These are phyloP conservation scores for Apocrypta bakeri DNA, from an alignment of 1,140 invertebrate species.

Conservation along the genomic window DNA sequence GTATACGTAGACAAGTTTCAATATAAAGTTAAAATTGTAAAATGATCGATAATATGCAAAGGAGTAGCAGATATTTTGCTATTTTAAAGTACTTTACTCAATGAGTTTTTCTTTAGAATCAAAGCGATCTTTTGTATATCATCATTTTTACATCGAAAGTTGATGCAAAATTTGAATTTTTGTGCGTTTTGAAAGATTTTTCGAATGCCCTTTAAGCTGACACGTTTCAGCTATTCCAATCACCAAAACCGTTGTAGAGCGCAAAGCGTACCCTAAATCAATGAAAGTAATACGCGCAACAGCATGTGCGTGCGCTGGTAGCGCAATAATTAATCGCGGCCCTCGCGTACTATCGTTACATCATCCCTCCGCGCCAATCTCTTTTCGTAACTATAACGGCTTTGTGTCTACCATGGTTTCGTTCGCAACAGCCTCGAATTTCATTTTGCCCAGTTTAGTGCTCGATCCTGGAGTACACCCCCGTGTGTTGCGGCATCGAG, in stretches of 20 bases:
- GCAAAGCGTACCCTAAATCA: neutral
- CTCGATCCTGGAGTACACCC: neutral
- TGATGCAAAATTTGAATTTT: too few species aligned
- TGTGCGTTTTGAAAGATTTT: too few species aligned
- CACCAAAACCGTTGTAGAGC: neutral
- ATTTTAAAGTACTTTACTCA: too few species aligned
- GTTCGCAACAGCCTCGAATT: slow-evolving; percentile 19
- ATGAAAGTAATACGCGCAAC: neutral
- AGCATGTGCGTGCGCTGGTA: neutral
- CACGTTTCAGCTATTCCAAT: too few species aligned
- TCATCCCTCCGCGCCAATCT: slow-evolving; percentile 12
- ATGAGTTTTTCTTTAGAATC: too few species aligned
- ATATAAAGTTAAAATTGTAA: too few species aligned
- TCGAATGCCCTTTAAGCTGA: too few species aligned
- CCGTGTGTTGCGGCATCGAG: neutral
- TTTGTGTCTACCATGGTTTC: neutral
- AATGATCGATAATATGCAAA: too few species aligned
- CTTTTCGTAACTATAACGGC: neutral
- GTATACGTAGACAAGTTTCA: too few species aligned
- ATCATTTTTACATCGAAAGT: too few species aligned
- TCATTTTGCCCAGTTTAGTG: slow-evolving; percentile 21
- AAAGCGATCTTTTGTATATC: too few species aligned
- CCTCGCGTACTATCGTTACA: slow-evolving; percentile 1
- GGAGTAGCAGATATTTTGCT: too few species aligned
- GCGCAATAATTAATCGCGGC: slow-evolving; percentile 16